These are phyloP conservation scores for Eupeodes luniger DNA, from an alignment of 2,888 invertebrate species.

Conservation along the genomic window DNA sequence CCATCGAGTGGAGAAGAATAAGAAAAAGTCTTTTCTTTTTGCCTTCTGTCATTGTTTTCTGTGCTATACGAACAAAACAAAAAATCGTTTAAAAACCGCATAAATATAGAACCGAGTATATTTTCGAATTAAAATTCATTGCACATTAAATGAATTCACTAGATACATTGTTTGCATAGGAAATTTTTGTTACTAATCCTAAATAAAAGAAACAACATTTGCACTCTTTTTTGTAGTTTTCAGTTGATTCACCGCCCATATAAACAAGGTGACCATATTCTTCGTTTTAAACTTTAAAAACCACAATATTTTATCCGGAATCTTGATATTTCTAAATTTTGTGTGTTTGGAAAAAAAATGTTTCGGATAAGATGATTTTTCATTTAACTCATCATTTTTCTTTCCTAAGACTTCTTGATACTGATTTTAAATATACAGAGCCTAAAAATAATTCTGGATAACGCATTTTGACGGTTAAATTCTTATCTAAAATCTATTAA, in stretches of 20 bases:
- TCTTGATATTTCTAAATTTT: no score
- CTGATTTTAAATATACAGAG: no score
- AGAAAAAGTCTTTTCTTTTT: constrained; percentile 19
- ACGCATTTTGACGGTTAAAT: no score
- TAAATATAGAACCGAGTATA: background rate
- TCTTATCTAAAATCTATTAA: no score
- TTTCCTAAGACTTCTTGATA: no score
- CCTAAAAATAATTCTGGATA: no score
- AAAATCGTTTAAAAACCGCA: constrained; percentile 35
- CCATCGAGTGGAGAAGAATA: background rate
- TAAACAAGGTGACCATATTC: constrained; percentile 6
- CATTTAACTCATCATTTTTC: background rate
- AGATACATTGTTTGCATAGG: constrained; percentile 67
- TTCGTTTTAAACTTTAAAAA: no score
- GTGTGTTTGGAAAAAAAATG: no score
- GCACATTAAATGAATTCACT: constrained; percentile 55
- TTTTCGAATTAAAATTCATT: constrained; percentile 36
- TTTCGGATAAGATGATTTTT: background rate
- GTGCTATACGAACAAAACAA: background rate
- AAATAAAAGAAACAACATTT: constrained; percentile 18
- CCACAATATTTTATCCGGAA: no score
- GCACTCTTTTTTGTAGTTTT: constrained; percentile 24
- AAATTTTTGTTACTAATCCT: constrained; percentile 37
- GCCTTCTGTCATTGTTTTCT: constrained; percentile 19
- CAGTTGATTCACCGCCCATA: constrained; percentile 18